Percentiles rank a stretch among this genome's conserved stretches.
Evolutionary conservation across 2,113 vertebrate genomes (phyloP).

Genomic region (Calypte anna): DNA sequence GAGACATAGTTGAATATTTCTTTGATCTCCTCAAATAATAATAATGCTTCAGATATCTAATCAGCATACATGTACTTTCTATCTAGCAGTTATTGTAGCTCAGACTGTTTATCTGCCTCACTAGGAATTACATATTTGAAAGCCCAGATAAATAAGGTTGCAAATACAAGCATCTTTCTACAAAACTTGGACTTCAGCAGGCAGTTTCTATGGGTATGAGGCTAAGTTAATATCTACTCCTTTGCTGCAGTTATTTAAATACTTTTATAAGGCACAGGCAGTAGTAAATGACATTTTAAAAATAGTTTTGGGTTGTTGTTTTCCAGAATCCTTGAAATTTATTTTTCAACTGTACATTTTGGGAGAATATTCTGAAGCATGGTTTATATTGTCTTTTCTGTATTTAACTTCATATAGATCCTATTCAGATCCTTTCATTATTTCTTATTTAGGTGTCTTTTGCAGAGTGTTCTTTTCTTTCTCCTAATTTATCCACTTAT

Average conservation of each 20-base stretch:
- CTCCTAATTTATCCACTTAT: neutral
- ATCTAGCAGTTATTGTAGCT: neutral
- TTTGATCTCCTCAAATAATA: neutral
- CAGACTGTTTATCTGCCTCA: neutral
- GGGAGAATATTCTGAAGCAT: neutral
- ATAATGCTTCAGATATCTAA: neutral
- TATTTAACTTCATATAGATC: neutral
- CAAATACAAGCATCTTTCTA: neutral
- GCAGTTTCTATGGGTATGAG: too few species aligned
- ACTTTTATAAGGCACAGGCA: neutral
- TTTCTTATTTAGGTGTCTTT: neutral
- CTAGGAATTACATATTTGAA: neutral
- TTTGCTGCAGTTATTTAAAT: neutral
- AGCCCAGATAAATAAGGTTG: neutral
- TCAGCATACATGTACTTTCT: neutral
- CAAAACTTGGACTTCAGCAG: neutral
- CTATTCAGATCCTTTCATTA: fast-evolving
- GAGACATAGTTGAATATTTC: neutral
- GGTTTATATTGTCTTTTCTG: neutral
- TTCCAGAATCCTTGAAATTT: neutral
- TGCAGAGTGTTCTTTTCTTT: neutral
- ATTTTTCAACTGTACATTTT: neutral
- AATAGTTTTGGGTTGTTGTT: neutral
- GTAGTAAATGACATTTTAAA: neutral
- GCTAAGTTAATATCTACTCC: neutral